Base-by-base conservation (phyloP, 2,113 vertebrate species). In the Vombatus ursinus region DNA sequence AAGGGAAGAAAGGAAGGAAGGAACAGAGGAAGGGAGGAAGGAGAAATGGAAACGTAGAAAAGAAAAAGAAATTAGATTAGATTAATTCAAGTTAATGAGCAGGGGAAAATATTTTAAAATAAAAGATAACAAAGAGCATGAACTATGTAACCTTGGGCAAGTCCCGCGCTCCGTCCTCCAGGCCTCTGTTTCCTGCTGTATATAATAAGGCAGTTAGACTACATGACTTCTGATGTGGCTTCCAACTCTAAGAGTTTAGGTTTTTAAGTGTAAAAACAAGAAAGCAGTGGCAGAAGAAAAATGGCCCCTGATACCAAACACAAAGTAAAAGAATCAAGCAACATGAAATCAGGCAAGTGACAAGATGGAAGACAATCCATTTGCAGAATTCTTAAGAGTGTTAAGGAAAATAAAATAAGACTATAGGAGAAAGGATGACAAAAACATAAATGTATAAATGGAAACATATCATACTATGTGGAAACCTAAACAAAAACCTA, bases 301-400 rank as follows among this genome's bases (percentile, higher is more conserved):
- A 0, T 0, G 3, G 9, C 5, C 2, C 5, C 0, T 14, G 48
- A 7, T 8, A 14, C 89, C 51, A 8, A 61, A n/a, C 0, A 2
- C 37, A 57, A 84, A 50, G 31, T 2, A 2, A 24, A 61, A 54
- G 89, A 95, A 94, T 5, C 3, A 54, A 95, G 96, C 90, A 94
- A 93, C 77, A 57, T 91, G 93, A 14, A 89, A 53, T 95, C 1
- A 84, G 26, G 68, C 7, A 8, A 19, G 16, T 77, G 61, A n/a
- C 14, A 77, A 77, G 0, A 77, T 37, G 12, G 6, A 90, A 92
- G 91, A 90, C 92, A 37, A 95, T 90, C 84, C 92, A 92, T 94
- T 94, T 96, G 90, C 95, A 96, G 94, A 94, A 54, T 95, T 92
- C 95, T 95, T 96, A 95, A 49, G n/a, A 95, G 95, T 92, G 96